These are phyloP conservation scores for Erinaceus europaeus DNA, from an alignment of 2,113 vertebrate species.

Conservation along the genomic window DNA sequence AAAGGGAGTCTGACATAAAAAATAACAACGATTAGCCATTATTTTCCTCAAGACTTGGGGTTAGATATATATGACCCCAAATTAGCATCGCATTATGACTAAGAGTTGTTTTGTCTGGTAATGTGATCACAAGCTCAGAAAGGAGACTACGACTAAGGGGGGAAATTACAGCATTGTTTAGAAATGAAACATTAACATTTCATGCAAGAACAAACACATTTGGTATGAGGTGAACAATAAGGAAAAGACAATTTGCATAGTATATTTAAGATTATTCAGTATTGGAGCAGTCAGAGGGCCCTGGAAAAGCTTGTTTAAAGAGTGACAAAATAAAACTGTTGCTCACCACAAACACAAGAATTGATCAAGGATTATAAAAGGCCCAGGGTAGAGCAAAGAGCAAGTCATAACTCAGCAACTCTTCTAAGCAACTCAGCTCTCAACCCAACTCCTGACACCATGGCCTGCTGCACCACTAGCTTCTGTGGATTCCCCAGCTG, in stretches of 20 bases:
- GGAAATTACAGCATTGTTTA: constrained; percentile 40
- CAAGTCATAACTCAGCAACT: constrained; percentile 6
- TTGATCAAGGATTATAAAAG: constrained; percentile 56
- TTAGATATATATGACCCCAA: neutral
- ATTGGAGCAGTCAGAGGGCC: constrained; percentile 3
- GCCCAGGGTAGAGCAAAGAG: neutral
- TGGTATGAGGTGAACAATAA: constrained; percentile 57
- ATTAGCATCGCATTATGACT: neutral
- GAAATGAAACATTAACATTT: constrained; percentile 19
- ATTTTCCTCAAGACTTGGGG: neutral
- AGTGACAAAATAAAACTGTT: constrained; percentile 63
- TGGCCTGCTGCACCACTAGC: constrained; percentile 56
- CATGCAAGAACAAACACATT: neutral
- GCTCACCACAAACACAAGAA: neutral
- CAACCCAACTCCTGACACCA: neutral
- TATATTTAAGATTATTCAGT: constrained; percentile 40
- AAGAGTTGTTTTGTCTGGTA: constrained; percentile 37
- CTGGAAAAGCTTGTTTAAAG: constrained; percentile 13
- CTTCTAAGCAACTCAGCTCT: neutral
- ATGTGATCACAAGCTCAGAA: neutral
- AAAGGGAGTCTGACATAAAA: neutral
- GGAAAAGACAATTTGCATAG: constrained; percentile 28
- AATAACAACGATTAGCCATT: neutral
- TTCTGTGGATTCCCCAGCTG: constrained; percentile 67
- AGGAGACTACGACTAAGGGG: neutral